phyloP scores from a whole-genome alignment of 2,888 invertebrate genomes.

The Phyllotreta striolata region DNA sequence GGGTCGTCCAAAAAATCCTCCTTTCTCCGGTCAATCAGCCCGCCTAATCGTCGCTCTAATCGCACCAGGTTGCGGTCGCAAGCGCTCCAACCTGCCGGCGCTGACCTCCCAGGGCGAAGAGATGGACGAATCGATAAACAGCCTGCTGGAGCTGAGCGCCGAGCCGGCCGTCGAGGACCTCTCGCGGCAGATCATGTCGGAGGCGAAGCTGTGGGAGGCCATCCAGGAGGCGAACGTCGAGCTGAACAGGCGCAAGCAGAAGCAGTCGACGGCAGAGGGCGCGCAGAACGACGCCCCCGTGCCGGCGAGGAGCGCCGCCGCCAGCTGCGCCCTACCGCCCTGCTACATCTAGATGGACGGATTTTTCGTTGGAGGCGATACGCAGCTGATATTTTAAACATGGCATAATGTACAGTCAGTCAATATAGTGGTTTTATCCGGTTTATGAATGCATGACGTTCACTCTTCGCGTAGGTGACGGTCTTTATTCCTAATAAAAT shows the following conservation, averaged over 20 bases:
- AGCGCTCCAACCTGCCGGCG: conserved; percentile 65
- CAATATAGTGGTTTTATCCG: not conserved
- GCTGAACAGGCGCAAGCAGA: conserved; percentile 69
- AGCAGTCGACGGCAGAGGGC: conserved; percentile 55
- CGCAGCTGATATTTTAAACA: not conserved
- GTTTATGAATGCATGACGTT: too few relatives aligned
- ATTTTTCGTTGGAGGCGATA: conserved; percentile 18
- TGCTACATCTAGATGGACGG: conserved; percentile 52
- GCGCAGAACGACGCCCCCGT: conserved; percentile 50
- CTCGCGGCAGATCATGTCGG: conserved; percentile 79
- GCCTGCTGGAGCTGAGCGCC: conserved; percentile 72
- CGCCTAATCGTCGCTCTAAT: conserved; percentile 1
- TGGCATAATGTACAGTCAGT: not conserved
- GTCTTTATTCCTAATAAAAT: too few relatives aligned
- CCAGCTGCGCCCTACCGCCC: conserved; percentile 58
- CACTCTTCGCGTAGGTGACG: too few relatives aligned
- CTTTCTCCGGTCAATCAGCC: not conserved
- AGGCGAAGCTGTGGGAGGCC: conserved; percentile 81
- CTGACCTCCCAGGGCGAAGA: conserved; percentile 61
- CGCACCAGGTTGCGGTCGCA: conserved; percentile 78
- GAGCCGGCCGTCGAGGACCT: conserved; percentile 77
- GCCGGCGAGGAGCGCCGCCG: conserved; percentile 54
- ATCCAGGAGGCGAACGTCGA: conserved; percentile 81
- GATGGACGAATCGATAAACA: conserved; percentile 70
- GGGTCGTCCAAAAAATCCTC: not conserved